phyloP scores from a whole-genome alignment of 2,888 invertebrate species.

The Orthosia gothica region DNA sequence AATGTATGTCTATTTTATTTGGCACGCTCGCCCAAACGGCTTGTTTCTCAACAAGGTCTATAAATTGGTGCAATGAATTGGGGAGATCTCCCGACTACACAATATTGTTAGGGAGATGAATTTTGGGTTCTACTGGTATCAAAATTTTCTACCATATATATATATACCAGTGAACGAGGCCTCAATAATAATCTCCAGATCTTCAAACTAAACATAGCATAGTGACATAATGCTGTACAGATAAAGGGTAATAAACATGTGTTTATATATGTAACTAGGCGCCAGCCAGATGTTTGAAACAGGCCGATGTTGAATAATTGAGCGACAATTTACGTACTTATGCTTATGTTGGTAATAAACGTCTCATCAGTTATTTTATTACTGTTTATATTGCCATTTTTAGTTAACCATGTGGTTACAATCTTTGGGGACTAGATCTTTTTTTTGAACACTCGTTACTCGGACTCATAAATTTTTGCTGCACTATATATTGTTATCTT shows the following conservation, averaged over 20 bases:
- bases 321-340: neutral
- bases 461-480: no score
- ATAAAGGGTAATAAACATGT: slow-evolving; percentile 36
- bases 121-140: neutral
- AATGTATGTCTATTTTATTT: neutral
- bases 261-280: neutral
- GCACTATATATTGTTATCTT: no score
- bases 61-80: no score
- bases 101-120: neutral
- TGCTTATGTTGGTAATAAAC: neutral
- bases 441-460: neutral
- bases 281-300: slow-evolving; percentile 41
- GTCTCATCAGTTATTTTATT: neutral
- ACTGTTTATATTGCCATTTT: neutral
- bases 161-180: neutral
- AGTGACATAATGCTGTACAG: slow-evolving; percentile 34
- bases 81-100: neutral
- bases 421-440: neutral
- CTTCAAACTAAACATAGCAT: slow-evolving; percentile 31
- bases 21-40: neutral
- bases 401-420: neutral
- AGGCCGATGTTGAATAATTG: neutral
- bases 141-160: neutral
- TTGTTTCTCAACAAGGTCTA: neutral
- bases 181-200: neutral